A percentile compares a stretch with the other conserved stretches of the same genome.
Evolutionary conservation across 2,797 vertebrate species (phyloP).

Genomic region (Poeciliopsis infans): DNA sequence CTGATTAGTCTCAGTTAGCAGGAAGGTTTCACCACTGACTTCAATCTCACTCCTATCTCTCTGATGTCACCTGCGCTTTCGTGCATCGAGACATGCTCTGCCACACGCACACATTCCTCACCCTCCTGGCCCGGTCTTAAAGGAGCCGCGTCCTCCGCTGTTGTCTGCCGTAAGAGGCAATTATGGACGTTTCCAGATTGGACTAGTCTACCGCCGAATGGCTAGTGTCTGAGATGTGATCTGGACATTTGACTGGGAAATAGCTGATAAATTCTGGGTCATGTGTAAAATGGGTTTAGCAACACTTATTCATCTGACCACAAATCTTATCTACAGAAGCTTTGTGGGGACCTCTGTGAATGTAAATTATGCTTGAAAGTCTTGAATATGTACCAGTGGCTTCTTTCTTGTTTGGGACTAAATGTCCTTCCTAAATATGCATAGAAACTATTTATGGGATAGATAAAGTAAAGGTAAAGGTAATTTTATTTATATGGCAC

Average conservation of each 20-base stretch:
- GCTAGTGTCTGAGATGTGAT: not conserved
- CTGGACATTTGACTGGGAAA: not conserved
- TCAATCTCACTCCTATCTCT: not conserved
- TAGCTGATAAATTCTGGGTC: not conserved
- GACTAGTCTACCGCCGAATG: not conserved
- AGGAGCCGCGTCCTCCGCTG: not conserved
- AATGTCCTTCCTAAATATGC: not conserved
- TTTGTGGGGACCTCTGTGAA: not conserved
- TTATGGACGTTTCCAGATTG: not conserved
- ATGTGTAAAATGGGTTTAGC: not conserved
- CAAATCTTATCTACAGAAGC: not conserved
- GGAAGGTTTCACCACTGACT: not conserved
- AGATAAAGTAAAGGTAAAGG: not conserved
- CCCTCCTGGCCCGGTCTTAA: not conserved
- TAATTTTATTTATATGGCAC: too few relatives aligned
- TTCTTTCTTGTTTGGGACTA: not conserved
- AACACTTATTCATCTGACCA: not conserved
- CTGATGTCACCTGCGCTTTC: not conserved
- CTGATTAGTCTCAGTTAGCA: not conserved
- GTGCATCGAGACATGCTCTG: not conserved
- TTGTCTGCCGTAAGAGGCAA: not conserved
- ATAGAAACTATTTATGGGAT: not conserved
- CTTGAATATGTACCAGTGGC: not conserved
- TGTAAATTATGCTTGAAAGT: not conserved
- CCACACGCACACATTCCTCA: not conserved